phyloP scores from a whole-genome alignment of 2,113 vertebrate genomes.

The Sterrhoptilus dennistouni region DNA sequence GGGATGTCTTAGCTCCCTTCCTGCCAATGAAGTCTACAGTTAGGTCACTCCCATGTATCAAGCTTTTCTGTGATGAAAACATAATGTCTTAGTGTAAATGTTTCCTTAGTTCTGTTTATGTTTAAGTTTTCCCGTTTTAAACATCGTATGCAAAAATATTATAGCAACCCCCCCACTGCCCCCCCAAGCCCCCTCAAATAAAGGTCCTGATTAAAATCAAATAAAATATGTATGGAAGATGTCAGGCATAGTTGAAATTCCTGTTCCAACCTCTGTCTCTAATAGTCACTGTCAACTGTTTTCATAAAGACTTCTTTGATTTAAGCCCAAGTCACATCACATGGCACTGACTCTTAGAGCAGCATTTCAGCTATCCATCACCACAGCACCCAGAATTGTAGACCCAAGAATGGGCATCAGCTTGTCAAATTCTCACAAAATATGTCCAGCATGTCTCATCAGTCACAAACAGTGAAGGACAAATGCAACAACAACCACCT shows the following conservation, averaged over 20 bases:
- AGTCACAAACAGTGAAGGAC: constrained; percentile 19
- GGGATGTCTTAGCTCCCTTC: not conserved
- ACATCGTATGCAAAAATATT: not conserved
- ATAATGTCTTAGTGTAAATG: not conserved
- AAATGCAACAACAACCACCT: not conserved
- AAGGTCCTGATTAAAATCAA: not conserved
- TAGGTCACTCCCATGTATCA: not conserved
- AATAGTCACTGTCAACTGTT: not conserved
- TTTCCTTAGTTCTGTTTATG: not conserved
- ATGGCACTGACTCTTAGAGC: not conserved
- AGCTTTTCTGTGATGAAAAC: not conserved
- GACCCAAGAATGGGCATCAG: not conserved
- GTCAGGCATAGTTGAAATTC: not conserved
- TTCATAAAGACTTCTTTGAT: not conserved
- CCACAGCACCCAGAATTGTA: not conserved
- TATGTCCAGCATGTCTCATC: not conserved
- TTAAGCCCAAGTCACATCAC: not conserved
- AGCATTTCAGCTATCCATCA: constrained; percentile 25
- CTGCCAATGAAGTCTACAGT: not conserved
- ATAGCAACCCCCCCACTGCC: fast-evolving
- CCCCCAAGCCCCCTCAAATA: not conserved
- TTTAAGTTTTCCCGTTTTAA: not conserved
- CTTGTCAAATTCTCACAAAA: constrained; percentile 46
- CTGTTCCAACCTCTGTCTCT: not conserved
- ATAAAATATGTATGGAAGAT: not conserved